Evolutionary conservation across 2,797 vertebrate species (phyloP).

Genomic region (Catamblyrhynchus diadema): DNA sequence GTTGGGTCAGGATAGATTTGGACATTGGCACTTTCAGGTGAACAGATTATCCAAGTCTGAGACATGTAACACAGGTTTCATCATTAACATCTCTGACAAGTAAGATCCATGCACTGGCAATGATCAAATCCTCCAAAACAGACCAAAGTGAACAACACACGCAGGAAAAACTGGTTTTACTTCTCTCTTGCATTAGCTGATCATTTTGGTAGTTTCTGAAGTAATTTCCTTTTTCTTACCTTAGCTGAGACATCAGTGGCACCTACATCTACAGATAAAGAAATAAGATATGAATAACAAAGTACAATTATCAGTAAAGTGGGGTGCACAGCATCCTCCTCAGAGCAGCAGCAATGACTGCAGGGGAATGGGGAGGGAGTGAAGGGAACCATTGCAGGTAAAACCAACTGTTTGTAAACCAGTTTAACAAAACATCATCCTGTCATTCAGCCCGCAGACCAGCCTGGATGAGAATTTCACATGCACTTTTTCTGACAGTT

Average conservation of each 20-base stretch:
- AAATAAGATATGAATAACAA: background rate
- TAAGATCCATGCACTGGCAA: background rate
- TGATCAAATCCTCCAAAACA: background rate
- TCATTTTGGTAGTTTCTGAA: background rate
- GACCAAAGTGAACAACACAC: background rate
- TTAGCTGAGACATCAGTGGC: background rate
- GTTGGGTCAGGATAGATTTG: background rate
- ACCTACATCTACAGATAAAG: background rate
- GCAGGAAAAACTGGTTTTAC: background rate
- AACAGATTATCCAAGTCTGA: background rate
- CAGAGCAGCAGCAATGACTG: background rate
- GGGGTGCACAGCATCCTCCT: background rate
- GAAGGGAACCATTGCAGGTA: background rate
- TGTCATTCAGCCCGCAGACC: background rate
- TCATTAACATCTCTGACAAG: background rate
- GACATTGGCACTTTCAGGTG: background rate
- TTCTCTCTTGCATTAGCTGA: background rate
- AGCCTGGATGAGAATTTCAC: background rate
- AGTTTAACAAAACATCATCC: background rate
- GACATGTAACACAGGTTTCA: accelerated
- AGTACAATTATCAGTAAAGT: background rate
- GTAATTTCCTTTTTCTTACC: background rate
- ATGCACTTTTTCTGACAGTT: background rate
- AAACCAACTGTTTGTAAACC: background rate
- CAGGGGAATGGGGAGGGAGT: accelerated